Base-by-base conservation (phyloP, 2,888 invertebrate species). In the Aspidiotus rigidus region DNA sequence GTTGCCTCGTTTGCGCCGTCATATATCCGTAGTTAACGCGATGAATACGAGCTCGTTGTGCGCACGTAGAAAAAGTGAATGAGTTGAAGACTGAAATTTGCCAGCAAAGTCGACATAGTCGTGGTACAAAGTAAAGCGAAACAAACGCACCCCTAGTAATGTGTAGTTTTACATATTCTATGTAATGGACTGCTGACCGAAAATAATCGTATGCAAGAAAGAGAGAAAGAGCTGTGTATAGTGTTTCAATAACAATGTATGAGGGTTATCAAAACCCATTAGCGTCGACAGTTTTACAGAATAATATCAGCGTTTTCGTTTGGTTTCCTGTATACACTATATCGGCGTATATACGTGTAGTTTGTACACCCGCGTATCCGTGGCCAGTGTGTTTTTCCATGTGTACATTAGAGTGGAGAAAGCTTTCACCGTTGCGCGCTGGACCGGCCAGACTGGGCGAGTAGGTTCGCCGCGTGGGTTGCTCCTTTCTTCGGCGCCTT, bases 241-340 rank as follows among this genome's bases (percentile, higher is more conserved):
- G 57, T 57, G 57, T 57, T 57, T 57, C 57, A 57, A 57, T 57
- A 57, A 57, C 57, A 57, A 57, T 57, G 57, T n/a, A 57, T 57
- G 57, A 57, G 57, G 57, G 57, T 57, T 57, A 57, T 57, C 57
- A 57, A 57, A 57, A 57, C 57, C 57, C 57, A 57, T 57, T 57
- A 57, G 57, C 57, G 57, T 17, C 57, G 57, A 57, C 57, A 57
- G 57, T 57, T 57, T 57, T 57, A 57, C 57, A 17, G 57, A 57
- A 57, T 57, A 57, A 7, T 57, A 57, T n/a, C 16, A 57, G 57
- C 17, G 57, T 57, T 57, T 10, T n/a, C 57, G 57, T 57, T 57
- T 16, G 57, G 57, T 17, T 57, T 49, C 57, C n/a, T 49, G 49
- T 49, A 49, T 49, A 49, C 49, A 49, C n/a, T n/a, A n/a, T 49